A percentile compares a stretch with the other conserved stretches of the same genome.
phyloP scores from a whole-genome alignment of 2,888 invertebrate species.

The Petrolisthes manimaculis region DNA sequence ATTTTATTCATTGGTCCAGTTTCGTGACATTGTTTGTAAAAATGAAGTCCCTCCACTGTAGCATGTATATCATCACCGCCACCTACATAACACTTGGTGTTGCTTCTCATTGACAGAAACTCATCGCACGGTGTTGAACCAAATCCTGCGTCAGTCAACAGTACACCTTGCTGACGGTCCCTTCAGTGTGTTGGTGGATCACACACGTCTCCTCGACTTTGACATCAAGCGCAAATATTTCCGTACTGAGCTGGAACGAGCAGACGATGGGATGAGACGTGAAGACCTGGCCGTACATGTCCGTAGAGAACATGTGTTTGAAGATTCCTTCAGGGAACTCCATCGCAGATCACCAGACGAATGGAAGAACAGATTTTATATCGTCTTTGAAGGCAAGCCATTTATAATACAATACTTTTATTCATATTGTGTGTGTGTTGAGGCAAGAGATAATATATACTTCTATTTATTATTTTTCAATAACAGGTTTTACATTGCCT shows the following conservation, averaged over 20 bases:
- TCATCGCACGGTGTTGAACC: conserved; percentile 88
- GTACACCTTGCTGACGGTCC: conserved; percentile 86
- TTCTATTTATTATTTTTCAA: not conserved
- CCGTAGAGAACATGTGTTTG: conserved; percentile 85
- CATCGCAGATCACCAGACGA: conserved; percentile 85
- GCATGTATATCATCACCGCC: no score
- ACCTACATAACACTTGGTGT: no score
- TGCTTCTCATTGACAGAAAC: conserved; percentile 74
- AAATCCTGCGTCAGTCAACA: conserved; percentile 85
- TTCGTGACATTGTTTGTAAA: no score
- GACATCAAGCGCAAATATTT: conserved; percentile 90
- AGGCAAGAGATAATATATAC: not conserved
- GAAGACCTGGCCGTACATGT: conserved; percentile 91
- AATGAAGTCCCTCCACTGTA: no score
- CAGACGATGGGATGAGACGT: conserved; percentile 83
- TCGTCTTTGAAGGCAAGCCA: conserved; percentile 85
- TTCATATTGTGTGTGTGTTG: not conserved
- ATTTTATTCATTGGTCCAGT: no score
- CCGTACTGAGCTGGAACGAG: conserved; percentile 84
- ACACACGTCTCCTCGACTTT: conserved; percentile 88
- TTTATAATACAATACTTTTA: not conserved
- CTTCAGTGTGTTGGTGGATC: conserved; percentile 88
- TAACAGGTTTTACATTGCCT: no score
- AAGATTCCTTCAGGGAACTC: conserved; percentile 88
- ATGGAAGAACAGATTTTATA: conserved; percentile 92